Evolutionary conservation across 2,797 vertebrate species (phyloP).

Genomic region (Phrynocephalus forsythii): DNA sequence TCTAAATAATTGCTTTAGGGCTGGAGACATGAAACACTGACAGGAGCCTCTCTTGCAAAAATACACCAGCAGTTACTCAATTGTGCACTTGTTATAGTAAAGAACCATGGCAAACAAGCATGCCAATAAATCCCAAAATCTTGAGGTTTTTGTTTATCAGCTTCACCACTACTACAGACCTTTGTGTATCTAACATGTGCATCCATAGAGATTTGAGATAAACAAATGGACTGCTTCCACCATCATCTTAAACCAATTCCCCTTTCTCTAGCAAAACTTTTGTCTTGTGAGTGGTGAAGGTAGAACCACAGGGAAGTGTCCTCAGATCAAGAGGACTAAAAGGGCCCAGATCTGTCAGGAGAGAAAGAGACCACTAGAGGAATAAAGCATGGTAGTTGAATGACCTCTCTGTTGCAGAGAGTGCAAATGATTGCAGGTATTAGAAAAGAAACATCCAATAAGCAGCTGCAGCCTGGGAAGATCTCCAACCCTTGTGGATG

Average conservation of each 20-base stretch:
- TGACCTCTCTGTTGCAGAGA: too few relatives aligned
- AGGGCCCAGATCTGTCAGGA: too few relatives aligned
- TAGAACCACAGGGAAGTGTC: not conserved
- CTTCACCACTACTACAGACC: not conserved
- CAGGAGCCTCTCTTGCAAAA: not conserved
- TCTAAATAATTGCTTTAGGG: not conserved
- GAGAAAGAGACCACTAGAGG: too few relatives aligned
- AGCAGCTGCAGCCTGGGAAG: too few relatives aligned
- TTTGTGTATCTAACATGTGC: not conserved
- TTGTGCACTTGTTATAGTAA: not conserved
- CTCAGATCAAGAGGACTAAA: too few relatives aligned
- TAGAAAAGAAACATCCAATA: too few relatives aligned
- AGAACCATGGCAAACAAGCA: not conserved
- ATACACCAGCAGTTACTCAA: not conserved
- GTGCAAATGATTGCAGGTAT: too few relatives aligned
- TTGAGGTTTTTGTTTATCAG: not conserved
- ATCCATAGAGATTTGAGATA: not conserved
- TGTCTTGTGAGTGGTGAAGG: not conserved
- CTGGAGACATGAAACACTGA: not conserved
- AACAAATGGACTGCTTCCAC: not conserved
- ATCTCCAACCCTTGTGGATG: too few relatives aligned
- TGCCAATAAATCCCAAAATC: not conserved
- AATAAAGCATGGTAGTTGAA: too few relatives aligned
- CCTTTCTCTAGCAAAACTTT: too few relatives aligned
- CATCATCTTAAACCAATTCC: not conserved